These are phyloP conservation scores for Mixornis gularis DNA, from an alignment of 2,113 vertebrate genomes.

Conservation along the genomic window DNA sequence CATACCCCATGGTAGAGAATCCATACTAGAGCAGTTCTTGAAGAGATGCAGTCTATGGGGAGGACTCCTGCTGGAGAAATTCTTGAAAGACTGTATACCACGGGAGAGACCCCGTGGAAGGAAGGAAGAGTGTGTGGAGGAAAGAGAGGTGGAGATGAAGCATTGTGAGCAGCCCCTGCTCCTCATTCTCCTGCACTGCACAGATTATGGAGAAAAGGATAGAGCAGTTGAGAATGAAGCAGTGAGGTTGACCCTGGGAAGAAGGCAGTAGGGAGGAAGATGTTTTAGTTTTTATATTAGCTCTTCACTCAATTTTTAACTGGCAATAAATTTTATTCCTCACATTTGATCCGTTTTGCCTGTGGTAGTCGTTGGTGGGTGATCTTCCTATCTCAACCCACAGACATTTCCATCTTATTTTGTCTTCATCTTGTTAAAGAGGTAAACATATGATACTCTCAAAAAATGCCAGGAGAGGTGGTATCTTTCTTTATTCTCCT, in stretches of 20 bases:
- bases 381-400: not conserved
- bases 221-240: not conserved
- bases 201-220: not conserved
- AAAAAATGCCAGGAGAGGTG: not conserved
- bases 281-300: not conserved
- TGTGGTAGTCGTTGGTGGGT: not conserved
- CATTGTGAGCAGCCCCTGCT: not conserved
- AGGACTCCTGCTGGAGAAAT: not conserved
- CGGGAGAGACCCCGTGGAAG: not conserved
- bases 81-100: not conserved
- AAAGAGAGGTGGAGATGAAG: rapidly evolving
- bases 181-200: not conserved
- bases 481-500: not conserved
- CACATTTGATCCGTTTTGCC: not conserved
- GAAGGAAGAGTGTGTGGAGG: not conserved
- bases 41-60: not conserved
- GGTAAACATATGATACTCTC: not conserved
- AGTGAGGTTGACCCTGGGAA: not conserved
- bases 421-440: not conserved
- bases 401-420: not conserved
- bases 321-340: not conserved
- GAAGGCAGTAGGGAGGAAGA: not conserved
- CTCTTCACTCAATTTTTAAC: not conserved
- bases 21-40: not conserved
- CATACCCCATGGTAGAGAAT: rapidly evolving